Evolutionary conservation across 2,888 invertebrate species (phyloP), one percentile per base, ranked within the genome.

Genomic region (Dichetophora obliterata): DNA sequence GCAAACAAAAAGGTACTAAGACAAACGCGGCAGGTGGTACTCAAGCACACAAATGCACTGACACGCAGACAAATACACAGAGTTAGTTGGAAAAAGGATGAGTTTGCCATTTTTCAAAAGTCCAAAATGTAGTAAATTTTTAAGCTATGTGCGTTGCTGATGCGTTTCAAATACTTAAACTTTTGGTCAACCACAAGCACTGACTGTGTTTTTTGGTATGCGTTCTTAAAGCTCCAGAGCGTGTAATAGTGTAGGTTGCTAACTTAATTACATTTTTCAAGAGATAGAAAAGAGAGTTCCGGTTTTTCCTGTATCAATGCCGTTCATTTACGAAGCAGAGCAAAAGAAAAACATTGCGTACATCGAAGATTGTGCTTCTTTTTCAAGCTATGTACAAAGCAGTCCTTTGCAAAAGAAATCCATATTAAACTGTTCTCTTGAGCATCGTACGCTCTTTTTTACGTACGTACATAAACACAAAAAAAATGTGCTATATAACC

Each of bases 211-310:
- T 59, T 14, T 59, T 5, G 5, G 59, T 27, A 14, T 59, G 27
- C 14, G 59, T 59, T 5, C 27, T 59, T 59, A 59, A 27, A 59
- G 79, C 79, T 76, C 75, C 76, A 77, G 78, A 77, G 79, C 80
- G 70, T 80, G 80, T 79, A 79, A 80, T 80, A 77, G 80, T 80
- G 77, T 80, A 79, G 80, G 80, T 79, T 80, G 78, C 79, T 79
- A 80, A 80, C 80, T 80, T 80, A 80, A 80, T 80, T 80, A 79
- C 80, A 80, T 80, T 80, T 80, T 80, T 79, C 80, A 79, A 43
- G 43, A 43, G 43, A 14, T 43, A 43, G 11, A 43, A 11, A 11
- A 43, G 3, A 43, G 43, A 11, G 3, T 43, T 54, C 11, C 19
- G 19, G 54, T 22, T 22, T 54, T 22, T 22, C 19, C 19, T 22